A percentile compares a stretch with the other conserved stretches of the same genome.
phyloP scores from a whole-genome alignment of 2,113 vertebrate genomes.

The Chauna torquata region DNA sequence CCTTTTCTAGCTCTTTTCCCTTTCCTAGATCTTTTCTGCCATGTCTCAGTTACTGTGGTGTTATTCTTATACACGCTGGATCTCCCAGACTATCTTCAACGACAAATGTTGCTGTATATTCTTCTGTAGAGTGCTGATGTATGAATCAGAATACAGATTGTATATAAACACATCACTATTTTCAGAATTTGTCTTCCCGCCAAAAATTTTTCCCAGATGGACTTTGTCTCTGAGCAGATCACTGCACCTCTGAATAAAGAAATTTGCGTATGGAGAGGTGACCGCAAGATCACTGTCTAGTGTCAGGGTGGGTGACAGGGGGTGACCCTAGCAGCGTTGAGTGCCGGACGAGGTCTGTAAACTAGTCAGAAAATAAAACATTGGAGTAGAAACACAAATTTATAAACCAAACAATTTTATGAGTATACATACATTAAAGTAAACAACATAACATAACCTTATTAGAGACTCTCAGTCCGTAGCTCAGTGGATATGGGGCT shows the following conservation, averaged over 20 bases:
- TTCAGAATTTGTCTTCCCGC: neutral
- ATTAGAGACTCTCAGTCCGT: neutral
- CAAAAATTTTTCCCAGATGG: neutral
- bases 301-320: neutral
- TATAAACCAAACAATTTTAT: neutral
- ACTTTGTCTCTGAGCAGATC: neutral
- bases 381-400: neutral
- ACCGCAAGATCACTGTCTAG: neutral
- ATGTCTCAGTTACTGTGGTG: neutral
- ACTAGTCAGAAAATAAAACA: neutral
- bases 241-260: neutral
- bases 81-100: neutral
- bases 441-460: neutral
- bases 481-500: neutral
- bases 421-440: neutral
- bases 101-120: neutral
- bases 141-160: neutral
- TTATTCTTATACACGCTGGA: neutral
- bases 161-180: neutral
- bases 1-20: neutral
- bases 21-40: neutral
- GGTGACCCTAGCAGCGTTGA: neutral
- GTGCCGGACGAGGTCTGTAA: neutral
- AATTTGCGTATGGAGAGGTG: neutral
- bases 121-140: neutral